A percentile compares a stretch with the other conserved stretches of the same genome.
Conservation (phyloP, 37 sponge, comb jelly and placozoan species). For the Theonella swinhoei region DNA sequence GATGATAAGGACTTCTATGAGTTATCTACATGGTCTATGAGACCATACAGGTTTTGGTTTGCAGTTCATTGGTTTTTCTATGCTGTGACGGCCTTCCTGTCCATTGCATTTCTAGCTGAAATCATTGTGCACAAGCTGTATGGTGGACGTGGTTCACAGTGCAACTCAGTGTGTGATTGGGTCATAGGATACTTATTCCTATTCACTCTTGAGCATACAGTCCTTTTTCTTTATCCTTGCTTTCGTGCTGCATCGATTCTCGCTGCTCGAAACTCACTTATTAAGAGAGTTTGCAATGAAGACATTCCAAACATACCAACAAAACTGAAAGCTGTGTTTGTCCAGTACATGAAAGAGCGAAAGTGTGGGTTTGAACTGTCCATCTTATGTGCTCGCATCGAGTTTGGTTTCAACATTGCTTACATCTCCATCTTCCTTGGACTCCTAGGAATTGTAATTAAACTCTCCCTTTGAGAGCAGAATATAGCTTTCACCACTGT, state of each 20-base stretch:
- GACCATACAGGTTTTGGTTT: slow-evolving; percentile 34
- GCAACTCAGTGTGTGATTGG: not conserved
- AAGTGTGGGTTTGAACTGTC: slow-evolving; percentile 13
- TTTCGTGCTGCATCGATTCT: slow-evolving; percentile 30
- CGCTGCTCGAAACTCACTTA: not conserved
- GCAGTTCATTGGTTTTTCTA: slow-evolving; percentile 27
- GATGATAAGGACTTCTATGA: no score
- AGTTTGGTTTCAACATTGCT: slow-evolving; percentile 33
- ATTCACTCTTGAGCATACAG: slow-evolving; percentile 11
- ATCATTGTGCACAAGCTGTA: not conserved
- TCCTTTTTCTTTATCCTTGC: slow-evolving; percentile 39
- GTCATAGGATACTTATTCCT: not conserved
- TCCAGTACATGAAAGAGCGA: slow-evolving; percentile 4
- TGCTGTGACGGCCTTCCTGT: slow-evolving; percentile 19
- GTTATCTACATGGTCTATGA: no score
- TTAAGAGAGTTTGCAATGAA: slow-evolving; percentile 12
- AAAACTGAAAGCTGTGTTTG: not conserved
- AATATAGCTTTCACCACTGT: no score
- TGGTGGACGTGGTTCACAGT: not conserved
- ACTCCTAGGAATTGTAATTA: slow-evolving; percentile 21
- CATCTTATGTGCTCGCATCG: slow-evolving; percentile 20
- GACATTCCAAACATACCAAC: not conserved
- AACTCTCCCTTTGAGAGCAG: slow-evolving; percentile 6
- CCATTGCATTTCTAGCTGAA: slow-evolving; percentile 21
- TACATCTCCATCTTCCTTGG: slow-evolving; percentile 34